Percentiles rank a stretch among this genome's conserved stretches.
These are phyloP conservation scores for Papilio glaucus DNA, from an alignment of 1,140 invertebrate genomes.

Conservation along the genomic window DNA sequence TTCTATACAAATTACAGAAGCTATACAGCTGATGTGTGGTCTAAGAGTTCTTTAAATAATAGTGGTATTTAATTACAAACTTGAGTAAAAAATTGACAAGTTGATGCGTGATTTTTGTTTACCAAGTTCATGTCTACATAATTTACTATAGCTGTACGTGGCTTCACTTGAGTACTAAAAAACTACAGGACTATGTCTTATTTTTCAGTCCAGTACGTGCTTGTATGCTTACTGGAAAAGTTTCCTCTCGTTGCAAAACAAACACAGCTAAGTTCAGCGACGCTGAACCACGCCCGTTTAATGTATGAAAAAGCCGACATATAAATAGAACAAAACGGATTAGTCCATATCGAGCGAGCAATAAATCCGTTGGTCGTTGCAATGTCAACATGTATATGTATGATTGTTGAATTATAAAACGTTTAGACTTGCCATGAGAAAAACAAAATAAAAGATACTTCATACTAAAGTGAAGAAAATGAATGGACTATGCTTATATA, in stretches of 20 bases:
- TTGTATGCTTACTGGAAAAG: not conserved
- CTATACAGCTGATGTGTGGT: too few species aligned
- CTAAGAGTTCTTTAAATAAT: too few species aligned
- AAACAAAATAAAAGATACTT: not conserved
- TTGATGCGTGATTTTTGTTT: too few species aligned
- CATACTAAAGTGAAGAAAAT: not conserved
- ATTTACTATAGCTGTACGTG: too few species aligned
- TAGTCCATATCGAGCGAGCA: slow-evolving; percentile 27
- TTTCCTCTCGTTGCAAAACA: not conserved
- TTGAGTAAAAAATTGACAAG: too few species aligned
- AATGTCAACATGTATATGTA: not conserved
- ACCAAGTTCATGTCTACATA: too few species aligned
- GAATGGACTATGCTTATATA: too few species aligned
- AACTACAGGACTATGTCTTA: too few species aligned
- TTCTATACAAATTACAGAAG: too few species aligned
- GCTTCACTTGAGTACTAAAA: too few species aligned
- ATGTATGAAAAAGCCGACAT: not conserved
- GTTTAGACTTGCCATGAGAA: not conserved
- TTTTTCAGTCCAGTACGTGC: not conserved
- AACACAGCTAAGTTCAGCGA: not conserved
- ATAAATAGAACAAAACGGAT: slow-evolving; percentile 32
- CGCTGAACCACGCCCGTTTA: not conserved
- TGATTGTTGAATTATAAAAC: not conserved
- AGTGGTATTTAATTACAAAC: too few species aligned
- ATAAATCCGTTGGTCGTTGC: slow-evolving; percentile 5